A percentile compares a stretch with the other conserved stretches of the same genome.
Evolutionary conservation across 2,888 invertebrate species (phyloP).

Genomic region (Megalurothrips usitatus): DNA sequence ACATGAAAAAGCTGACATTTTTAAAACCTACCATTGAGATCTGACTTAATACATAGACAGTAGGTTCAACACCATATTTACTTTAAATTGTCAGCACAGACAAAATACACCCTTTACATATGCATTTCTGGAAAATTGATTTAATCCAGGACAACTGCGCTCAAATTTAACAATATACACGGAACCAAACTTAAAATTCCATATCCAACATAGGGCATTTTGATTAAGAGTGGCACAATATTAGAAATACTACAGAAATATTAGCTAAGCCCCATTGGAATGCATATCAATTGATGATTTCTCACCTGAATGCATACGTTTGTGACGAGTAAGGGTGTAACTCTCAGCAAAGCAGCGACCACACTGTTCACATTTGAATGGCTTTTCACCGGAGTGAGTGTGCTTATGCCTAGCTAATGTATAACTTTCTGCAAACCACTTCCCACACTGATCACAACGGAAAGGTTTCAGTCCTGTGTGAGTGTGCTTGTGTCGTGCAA

Average conservation of each 20-base stretch:
- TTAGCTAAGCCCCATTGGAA: slow-evolving; percentile 2
- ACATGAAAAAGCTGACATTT: not conserved
- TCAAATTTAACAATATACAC: too few species aligned
- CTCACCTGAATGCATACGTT: slow-evolving; percentile 13
- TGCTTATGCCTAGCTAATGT: slow-evolving; percentile 17
- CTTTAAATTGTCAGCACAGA: too few species aligned
- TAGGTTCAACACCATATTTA: not conserved
- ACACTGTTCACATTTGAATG: slow-evolving; percentile 15
- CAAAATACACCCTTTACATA: too few species aligned
- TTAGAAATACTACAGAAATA: not conserved
- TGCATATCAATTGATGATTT: slow-evolving; percentile 15
- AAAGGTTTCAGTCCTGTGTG: slow-evolving; percentile 2
- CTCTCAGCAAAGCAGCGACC: slow-evolving; percentile 14
- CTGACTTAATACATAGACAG: not conserved
- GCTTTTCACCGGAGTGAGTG: slow-evolving; percentile 4
- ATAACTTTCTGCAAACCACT: slow-evolving; percentile 20
- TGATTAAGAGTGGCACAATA: not conserved
- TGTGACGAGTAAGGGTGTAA: slow-evolving; percentile 16
- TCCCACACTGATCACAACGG: slow-evolving; percentile 14
- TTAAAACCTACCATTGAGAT: not conserved
- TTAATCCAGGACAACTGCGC: too few species aligned
- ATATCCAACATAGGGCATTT: not conserved
- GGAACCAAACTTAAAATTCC: too few species aligned
- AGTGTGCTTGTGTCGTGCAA: slow-evolving; percentile 2
- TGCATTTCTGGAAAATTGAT: too few species aligned